Conservation (phyloP, 2,888 invertebrate genomes). For the Homarus gammarus region DNA sequence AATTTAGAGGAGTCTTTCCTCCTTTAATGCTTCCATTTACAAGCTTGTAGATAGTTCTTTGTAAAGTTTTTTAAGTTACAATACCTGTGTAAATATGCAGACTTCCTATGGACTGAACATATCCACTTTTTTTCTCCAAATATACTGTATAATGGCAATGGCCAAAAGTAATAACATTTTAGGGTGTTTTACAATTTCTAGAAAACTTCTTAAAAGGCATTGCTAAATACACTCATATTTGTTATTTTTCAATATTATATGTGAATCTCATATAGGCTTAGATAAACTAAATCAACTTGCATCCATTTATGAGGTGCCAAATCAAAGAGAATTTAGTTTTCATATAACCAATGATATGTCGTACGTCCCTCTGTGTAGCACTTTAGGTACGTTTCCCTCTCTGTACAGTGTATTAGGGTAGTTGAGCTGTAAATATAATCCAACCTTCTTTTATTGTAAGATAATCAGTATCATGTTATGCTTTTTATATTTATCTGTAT, state of each 20-base stretch:
- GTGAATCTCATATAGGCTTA: background rate
- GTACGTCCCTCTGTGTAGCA: constrained; percentile 5
- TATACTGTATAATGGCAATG: constrained; percentile 8
- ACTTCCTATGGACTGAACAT: constrained; percentile 24
- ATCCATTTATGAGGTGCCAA: constrained; percentile 36
- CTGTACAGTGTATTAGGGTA: constrained; percentile 9
- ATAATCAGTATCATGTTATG: background rate
- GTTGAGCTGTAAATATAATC: background rate
- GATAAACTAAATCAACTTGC: background rate
- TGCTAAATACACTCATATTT: background rate
- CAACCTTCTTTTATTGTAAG: background rate
- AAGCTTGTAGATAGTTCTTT: constrained; percentile 28
- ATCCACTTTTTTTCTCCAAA: constrained; percentile 14
- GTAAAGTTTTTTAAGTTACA: background rate
- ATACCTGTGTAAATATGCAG: constrained; percentile 14
- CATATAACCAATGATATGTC: constrained; percentile 11
- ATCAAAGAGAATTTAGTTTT: constrained; percentile 28
- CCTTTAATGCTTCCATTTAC: constrained; percentile 26
- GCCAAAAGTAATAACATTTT: constrained; percentile 13
- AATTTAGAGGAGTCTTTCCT: background rate
- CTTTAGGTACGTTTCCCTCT: background rate
- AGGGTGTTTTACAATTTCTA: background rate
- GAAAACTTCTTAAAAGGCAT: constrained; percentile 3
- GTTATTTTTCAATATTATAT: background rate
- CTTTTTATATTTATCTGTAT: constrained; percentile 11